These are phyloP conservation scores for Drosophila paramelanica DNA, from an alignment of 2,888 invertebrate genomes.

Conservation along the genomic window DNA sequence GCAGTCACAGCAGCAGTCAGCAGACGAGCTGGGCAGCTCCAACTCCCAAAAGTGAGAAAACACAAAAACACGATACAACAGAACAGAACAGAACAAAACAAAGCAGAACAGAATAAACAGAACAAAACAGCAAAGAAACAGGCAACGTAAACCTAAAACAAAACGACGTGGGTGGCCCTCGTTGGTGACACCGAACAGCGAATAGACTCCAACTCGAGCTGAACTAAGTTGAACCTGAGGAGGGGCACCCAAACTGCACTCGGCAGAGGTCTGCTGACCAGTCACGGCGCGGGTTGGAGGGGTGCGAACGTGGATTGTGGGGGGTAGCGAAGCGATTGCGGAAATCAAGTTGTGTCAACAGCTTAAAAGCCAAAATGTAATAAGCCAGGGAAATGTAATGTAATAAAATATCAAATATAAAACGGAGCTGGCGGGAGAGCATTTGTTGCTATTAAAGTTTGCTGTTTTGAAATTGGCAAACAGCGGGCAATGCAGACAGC, in stretches of 20 bases:
- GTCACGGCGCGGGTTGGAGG: constrained; percentile 21
- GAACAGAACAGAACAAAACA: constrained; percentile 12
- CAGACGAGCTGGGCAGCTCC: constrained; percentile 35
- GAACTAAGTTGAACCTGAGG: constrained; percentile 42
- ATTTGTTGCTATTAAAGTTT: constrained; percentile 73
- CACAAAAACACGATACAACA: constrained; percentile 34
- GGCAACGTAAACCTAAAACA: constrained; percentile 54
- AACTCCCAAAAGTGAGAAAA: constrained; percentile 66
- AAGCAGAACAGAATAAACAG: constrained; percentile 2
- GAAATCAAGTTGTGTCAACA: constrained; percentile 81
- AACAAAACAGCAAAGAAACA: constrained; percentile 6
- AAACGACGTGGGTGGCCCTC: constrained; percentile 58
- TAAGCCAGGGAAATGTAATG: constrained; percentile 80
- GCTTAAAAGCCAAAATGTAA: constrained; percentile 81
- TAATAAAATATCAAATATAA: constrained; percentile 80
- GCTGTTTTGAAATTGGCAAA: constrained; percentile 62
- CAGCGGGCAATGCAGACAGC: constrained; percentile 23
- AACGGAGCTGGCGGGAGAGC: constrained; percentile 59
- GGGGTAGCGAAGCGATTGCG: constrained; percentile 51
- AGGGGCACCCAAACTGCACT: constrained; percentile 25
- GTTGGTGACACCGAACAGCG: constrained; percentile 57
- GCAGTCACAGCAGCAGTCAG: constrained; percentile 5
- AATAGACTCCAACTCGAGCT: constrained; percentile 41
- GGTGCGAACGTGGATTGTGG: constrained; percentile 9
- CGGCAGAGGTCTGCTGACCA: constrained; percentile 41